Percentiles rank a stretch among this genome's conserved stretches.
phyloP scores from a whole-genome alignment of 2,888 invertebrate species.

The Empis stercorea region DNA sequence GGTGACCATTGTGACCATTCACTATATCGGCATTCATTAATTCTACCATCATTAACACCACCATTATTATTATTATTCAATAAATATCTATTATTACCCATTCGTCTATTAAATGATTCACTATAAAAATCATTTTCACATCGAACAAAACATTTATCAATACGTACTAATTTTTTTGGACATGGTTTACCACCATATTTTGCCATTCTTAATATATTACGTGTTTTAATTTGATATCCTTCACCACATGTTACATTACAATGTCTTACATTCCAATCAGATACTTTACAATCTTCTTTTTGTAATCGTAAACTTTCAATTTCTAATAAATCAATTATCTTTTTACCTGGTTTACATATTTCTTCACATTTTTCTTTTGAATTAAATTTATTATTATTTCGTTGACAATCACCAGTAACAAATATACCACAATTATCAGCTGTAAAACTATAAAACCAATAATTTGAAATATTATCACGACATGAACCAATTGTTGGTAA shows the following conservation, averaged over 20 bases:
- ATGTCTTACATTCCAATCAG: constrained; percentile 38
- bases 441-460: constrained; percentile 73
- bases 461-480: constrained; percentile 55
- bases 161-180: constrained; percentile 36
- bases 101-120: constrained; percentile 1
- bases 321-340: constrained; percentile 18
- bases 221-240: constrained; percentile 37
- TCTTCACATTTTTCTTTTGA: constrained; percentile 55
- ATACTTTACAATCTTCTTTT: constrained; percentile 37
- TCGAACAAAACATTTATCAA: constrained; percentile 30
- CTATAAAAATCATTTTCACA: constrained; percentile 25
- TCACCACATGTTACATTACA: constrained; percentile 41
- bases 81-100: neutral
- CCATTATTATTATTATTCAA: neutral
- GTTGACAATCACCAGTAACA: constrained; percentile 74
- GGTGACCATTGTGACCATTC: constrained; percentile 59
- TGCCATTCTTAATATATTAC: constrained; percentile 38
- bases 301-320: constrained; percentile 18
- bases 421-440: constrained; percentile 67
- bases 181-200: constrained; percentile 42
- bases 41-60: constrained; percentile 4
- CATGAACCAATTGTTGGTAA: constrained; percentile 56
- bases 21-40: constrained; percentile 45
- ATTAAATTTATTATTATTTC: constrained; percentile 78
- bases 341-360: constrained; percentile 40